Conservation (phyloP, 2,797 vertebrate species). For the Chiroxiphia lanceolata region DNA sequence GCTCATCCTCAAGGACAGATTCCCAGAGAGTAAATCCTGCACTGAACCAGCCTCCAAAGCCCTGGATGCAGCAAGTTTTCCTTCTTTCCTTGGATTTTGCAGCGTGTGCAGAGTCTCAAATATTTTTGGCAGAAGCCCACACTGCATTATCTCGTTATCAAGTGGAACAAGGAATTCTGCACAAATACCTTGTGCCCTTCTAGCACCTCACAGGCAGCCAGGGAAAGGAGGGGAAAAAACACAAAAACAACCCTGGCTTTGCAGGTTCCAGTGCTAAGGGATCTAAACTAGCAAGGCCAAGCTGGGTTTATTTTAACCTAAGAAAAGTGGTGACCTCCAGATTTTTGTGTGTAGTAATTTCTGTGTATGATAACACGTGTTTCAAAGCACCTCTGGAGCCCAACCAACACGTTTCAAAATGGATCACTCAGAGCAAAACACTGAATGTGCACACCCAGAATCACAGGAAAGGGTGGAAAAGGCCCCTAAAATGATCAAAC, state of each 20-base stretch:
- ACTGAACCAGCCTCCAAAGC: neutral
- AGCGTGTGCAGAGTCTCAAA: neutral
- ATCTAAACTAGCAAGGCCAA: fast-evolving
- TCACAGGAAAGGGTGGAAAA: neutral
- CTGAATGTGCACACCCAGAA: neutral
- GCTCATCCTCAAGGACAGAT: neutral
- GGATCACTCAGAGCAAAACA: neutral
- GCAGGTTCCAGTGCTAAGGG: neutral
- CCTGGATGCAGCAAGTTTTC: neutral
- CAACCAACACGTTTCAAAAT: neutral
- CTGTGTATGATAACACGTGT: too few relatives aligned
- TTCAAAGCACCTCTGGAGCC: neutral
- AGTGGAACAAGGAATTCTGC: neutral
- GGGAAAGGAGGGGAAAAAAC: neutral
- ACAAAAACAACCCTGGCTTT: too few relatives aligned
- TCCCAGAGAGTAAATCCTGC: neutral
- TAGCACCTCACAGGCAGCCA: neutral
- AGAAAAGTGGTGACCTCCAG: neutral
- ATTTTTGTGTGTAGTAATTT: neutral
- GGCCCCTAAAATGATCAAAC: neutral
- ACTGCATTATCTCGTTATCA: neutral
- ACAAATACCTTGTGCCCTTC: neutral
- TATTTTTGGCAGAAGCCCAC: neutral
- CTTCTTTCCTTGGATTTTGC: neutral
- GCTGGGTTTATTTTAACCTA: neutral